These are phyloP conservation scores for Pangasius larnaudii DNA, from an alignment of 2,797 vertebrate species.

Conservation along the genomic window DNA sequence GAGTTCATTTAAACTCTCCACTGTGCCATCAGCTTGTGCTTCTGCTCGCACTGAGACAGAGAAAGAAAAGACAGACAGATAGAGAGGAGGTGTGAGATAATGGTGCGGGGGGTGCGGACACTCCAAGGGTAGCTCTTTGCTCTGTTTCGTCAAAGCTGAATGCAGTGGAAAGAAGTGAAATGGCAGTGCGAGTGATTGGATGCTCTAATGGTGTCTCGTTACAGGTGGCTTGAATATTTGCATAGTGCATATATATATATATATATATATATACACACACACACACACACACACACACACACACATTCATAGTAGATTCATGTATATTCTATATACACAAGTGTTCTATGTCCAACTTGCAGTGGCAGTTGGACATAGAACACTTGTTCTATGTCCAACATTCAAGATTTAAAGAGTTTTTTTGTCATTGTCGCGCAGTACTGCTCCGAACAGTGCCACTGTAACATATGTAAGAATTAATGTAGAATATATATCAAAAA, in stretches of 20 bases:
- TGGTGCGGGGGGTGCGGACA: neutral
- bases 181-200: neutral
- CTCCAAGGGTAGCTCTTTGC: neutral
- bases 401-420: neutral
- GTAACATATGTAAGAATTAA: neutral
- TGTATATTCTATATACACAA: neutral
- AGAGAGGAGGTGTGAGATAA: neutral
- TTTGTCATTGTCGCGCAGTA: neutral
- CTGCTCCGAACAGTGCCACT: neutral
- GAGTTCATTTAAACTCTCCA: slow-evolving; percentile 47
- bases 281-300: no score
- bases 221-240: neutral
- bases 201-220: slow-evolving; percentile 3
- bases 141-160: slow-evolving; percentile 24
- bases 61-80: slow-evolving; percentile 27
- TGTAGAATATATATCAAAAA: neutral
- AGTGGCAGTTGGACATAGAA: neutral
- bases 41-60: neutral
- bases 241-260: neutral
- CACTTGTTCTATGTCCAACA: neutral
- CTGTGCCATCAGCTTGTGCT: neutral
- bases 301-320: neutral
- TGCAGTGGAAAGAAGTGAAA: slow-evolving; percentile 11
- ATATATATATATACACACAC: no score
- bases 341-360: neutral